A percentile compares a stretch with the other conserved stretches of the same genome.
Conservation (phyloP, 2,888 invertebrate genomes). For the Operophtera brumata region DNA sequence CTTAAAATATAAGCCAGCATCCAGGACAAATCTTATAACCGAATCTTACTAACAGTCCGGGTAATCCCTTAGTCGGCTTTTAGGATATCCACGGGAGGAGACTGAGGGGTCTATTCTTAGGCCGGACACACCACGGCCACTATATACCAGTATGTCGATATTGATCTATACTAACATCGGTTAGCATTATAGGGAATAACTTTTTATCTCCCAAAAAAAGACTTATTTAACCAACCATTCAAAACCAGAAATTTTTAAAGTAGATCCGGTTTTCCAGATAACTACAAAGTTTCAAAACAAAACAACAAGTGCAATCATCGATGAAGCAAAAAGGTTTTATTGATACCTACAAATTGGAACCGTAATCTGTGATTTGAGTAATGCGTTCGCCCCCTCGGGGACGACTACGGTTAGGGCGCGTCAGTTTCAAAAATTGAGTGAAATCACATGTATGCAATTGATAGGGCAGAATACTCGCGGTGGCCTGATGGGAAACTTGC, state of each 20-base stretch:
- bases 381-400: slow-evolving; percentile 55
- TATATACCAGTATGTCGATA: too few relatives aligned
- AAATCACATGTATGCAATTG: slow-evolving; percentile 76
- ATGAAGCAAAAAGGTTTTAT: slow-evolving; percentile 35
- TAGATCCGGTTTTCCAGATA: not conserved
- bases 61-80: too few relatives aligned
- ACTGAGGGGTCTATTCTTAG: too few relatives aligned
- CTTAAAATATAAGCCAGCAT: too few relatives aligned
- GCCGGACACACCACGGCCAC: too few relatives aligned
- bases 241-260: not conserved
- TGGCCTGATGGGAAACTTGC: not conserved
- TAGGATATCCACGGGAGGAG: too few relatives aligned
- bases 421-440: slow-evolving; percentile 79
- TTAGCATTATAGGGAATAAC: too few relatives aligned
- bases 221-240: too few relatives aligned
- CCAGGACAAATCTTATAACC: too few relatives aligned
- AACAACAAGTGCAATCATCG: slow-evolving; percentile 26
- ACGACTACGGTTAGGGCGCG: slow-evolving; percentile 59
- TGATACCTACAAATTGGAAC: slow-evolving; percentile 42
- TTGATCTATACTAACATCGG: too few relatives aligned
- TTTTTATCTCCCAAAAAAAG: too few relatives aligned
- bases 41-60: too few relatives aligned
- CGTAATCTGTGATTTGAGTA: slow-evolving; percentile 67
- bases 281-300: slow-evolving; percentile 8
- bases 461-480: slow-evolving; percentile 56